Evolutionary conservation across 1,140 invertebrate species (phyloP), one percentile per base, ranked within the genome.

Genomic region (Scylla paramamosain): DNA sequence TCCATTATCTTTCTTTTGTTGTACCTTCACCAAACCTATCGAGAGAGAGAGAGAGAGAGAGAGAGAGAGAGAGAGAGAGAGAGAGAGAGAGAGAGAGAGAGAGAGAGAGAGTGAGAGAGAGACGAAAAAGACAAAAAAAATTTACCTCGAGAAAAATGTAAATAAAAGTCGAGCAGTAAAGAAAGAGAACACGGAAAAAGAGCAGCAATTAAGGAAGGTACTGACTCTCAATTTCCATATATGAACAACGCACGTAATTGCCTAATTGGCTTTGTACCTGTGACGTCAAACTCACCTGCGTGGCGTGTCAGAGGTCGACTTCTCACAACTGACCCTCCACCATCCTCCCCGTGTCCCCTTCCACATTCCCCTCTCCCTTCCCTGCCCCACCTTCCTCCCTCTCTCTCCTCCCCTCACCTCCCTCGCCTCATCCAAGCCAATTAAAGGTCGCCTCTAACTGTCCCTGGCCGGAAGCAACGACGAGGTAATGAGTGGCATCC

Each of bases 401-500:
- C 87, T 88, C 14, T 88, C 29, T n/a, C 67, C n/a, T 39, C 25
- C n/a, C 84, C 84, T 25, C 84, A 4, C 39, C 84, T 12, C 39
- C 84, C 84, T 20, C 84, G 4, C 84, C 84, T 28, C 39, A 46
- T 32, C 39, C 39, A 87, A 32, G 31, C 14, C n/a, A 87, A 87
- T 87, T 87, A 87, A 77, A 77, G 67, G 67, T 77, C 67, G 25
- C 67, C 67, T n/a, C n/a, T n/a, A 77, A 25, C 67, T 77, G 25
- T n/a, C 67, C 67, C 67, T n/a, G 20, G 67, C 20, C 67, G 20
- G 67, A n/a, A 77, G n/a, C 20, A 25, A 7, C 20, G 4, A 87
- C 10, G n/a, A 87, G 31, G 39, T 32, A 46, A 87, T 39, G 84
- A 46, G 84, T 39, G 31, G 84, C 29, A 46, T 20, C 8, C 84